Percentiles rank a stretch among this genome's conserved stretches.
Conservation (phyloP, 2,113 vertebrate species). For the Tenrec ecaudatus region DNA sequence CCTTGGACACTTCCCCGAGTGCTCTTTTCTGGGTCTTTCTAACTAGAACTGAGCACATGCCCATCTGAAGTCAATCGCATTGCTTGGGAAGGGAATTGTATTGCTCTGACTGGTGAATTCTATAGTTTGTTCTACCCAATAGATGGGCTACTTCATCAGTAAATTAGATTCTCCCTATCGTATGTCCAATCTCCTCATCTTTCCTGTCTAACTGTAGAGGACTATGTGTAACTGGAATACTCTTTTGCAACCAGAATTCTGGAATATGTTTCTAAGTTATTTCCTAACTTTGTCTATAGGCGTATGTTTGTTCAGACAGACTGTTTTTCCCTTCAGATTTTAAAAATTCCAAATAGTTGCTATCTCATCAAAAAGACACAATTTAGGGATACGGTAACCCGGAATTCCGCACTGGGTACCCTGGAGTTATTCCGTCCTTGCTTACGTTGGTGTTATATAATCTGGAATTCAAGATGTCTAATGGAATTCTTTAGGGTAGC, state of each 20-base stretch:
- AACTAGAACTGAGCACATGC: neutral
- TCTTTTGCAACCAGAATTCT: neutral
- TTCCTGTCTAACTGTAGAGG: neutral
- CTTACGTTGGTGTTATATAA: neutral
- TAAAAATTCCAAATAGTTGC: neutral
- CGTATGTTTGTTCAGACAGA: neutral
- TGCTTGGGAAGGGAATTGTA: neutral
- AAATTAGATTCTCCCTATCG: neutral
- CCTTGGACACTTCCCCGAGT: neutral
- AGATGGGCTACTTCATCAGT: neutral
- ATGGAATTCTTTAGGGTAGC: neutral
- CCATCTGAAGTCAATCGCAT: neutral
- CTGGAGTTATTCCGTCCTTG: neutral
- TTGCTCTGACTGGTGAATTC: neutral
- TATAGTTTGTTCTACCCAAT: neutral
- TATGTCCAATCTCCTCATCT: neutral
- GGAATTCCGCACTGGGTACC: neutral
- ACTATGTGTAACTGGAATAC: neutral
- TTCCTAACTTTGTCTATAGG: neutral
- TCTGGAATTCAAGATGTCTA: neutral
- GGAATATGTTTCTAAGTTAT: neutral
- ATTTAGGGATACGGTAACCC: neutral
- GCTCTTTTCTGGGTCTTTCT: neutral
- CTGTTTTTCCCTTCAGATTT: slow-evolving; percentile 14
- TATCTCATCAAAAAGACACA: neutral